A percentile compares a stretch with the other conserved stretches of the same genome.
Evolutionary conservation across 2,797 vertebrate species (phyloP).

Genomic region (Phataginus tetradactyla): DNA sequence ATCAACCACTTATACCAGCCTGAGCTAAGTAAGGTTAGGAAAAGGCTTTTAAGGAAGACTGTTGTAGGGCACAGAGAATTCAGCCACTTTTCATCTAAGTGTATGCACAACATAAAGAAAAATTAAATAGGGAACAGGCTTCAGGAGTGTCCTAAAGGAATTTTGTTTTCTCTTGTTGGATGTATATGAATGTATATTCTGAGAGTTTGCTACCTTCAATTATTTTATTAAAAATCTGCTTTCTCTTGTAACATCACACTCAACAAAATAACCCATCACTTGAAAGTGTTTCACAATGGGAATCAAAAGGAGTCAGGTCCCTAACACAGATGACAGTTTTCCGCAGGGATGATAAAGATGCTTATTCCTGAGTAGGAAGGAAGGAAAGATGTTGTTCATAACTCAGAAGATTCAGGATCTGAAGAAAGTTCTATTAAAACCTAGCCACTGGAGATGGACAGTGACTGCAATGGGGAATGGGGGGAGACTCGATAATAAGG

Average conservation of each 20-base stretch:
- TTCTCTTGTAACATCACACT: neutral
- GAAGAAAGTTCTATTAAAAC: slow-evolving; percentile 31
- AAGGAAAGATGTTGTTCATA: slow-evolving; percentile 20
- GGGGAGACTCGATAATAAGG: too few species aligned
- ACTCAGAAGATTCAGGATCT: slow-evolving; percentile 52
- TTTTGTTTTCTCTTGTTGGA: slow-evolving; percentile 29
- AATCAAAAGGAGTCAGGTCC: slow-evolving; percentile 34
- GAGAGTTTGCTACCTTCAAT: neutral
- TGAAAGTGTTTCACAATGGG: slow-evolving; percentile 52
- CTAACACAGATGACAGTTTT: slow-evolving; percentile 23
- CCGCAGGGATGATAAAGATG: slow-evolving; percentile 4
- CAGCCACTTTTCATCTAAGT: slow-evolving; percentile 22
- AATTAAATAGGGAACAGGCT: neutral
- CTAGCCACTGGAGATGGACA: too few species aligned
- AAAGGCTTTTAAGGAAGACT: slow-evolving; percentile 20
- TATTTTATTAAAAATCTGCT: neutral
- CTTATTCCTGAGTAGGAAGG: slow-evolving; percentile 34
- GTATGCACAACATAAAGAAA: neutral
- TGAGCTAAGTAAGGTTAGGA: neutral
- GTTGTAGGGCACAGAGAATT: slow-evolving; percentile 27
- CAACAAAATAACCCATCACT: slow-evolving; percentile 40
- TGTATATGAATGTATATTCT: neutral
- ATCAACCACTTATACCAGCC: neutral
- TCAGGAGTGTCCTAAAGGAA: neutral
- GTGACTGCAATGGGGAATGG: too few species aligned